Base-by-base conservation (phyloP, 2,888 invertebrate species). In the Rhagonycha fulva region DNA sequence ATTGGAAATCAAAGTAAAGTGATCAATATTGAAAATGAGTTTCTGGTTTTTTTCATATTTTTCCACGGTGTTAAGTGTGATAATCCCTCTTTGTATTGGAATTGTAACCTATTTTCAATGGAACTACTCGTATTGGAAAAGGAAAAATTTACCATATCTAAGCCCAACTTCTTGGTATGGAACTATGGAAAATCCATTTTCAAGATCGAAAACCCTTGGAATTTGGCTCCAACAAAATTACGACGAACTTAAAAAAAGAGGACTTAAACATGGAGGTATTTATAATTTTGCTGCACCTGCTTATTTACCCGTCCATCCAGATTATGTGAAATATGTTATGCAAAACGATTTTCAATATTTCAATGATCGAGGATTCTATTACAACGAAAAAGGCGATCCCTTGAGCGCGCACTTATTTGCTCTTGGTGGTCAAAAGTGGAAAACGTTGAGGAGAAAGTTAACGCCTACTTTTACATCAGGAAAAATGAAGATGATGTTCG, bases 391-490 rank as follows among this genome's bases (percentile, higher is more conserved):
- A 11, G 87, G 88, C 2, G 92, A 93, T 84, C 91, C 90, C 0
- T 79, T 92, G 24, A 89, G 90, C 0, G 90, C 87, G 0, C 90
- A 91, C 82, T 83, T 93, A 0, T 91, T 93, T 80, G 87, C 89
- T 77, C 82, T 90, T 63, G 88, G 88, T 71, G 91, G 90, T 0
- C 85, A 88, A 9, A 87, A 89, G 30, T 94, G 94, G 94, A 92
- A 89, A 82, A 88, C 87, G 14, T 84, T 93, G 24, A 88, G 93
- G 12, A 77, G 88, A 0, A 92, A 92, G 80, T 84, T 93, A 81
- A 89, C 93, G 0, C 91, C 93, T 0, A 89, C 91, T 0, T 94
- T 93, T 81, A 90, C 93, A 0, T 89, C 92, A 0, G 92, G 91
- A 12, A 93, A 92, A 84, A 86, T 93, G 74, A 93, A 91, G 83